Evolutionary conservation across 2,888 invertebrate species (phyloP).

Genomic region (Drosophila fungiperda): DNA sequence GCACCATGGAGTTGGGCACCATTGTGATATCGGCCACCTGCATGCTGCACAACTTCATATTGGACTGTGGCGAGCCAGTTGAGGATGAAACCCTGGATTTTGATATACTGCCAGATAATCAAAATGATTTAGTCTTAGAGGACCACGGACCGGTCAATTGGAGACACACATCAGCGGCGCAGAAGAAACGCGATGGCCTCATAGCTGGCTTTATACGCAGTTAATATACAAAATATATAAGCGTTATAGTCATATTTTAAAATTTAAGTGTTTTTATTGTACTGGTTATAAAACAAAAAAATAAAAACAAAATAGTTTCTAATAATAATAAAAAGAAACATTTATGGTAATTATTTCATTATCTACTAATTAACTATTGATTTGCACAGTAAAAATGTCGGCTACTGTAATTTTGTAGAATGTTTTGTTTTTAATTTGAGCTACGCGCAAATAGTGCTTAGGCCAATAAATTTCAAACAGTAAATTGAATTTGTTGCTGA

Average conservation of each 20-base stretch:
- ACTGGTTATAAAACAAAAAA: not conserved
- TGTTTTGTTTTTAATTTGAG: not conserved
- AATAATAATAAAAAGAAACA: not conserved
- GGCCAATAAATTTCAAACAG: not conserved
- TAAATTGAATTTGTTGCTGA: not conserved
- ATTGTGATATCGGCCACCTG: slow-evolving; percentile 49
- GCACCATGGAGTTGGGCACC: slow-evolving; percentile 33
- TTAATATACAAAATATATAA: not conserved
- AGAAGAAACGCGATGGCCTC: slow-evolving; percentile 46
- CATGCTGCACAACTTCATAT: slow-evolving; percentile 60
- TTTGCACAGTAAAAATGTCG: not conserved
- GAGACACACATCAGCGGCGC: slow-evolving; percentile 42
- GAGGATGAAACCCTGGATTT: slow-evolving; percentile 41
- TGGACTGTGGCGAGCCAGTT: slow-evolving; percentile 46
- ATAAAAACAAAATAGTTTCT: not conserved
- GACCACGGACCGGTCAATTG: slow-evolving; percentile 43
- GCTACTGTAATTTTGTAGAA: not conserved
- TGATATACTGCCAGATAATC: slow-evolving; percentile 34
- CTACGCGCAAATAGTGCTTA: not conserved
- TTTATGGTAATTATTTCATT: not conserved
- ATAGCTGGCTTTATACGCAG: slow-evolving; percentile 36
- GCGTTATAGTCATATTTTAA: not conserved
- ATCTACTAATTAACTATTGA: not conserved
- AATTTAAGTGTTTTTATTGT: not conserved
- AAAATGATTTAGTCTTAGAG: slow-evolving; percentile 24